phyloP scores from a whole-genome alignment of 2,888 invertebrate species.

The Xylota segnis region DNA sequence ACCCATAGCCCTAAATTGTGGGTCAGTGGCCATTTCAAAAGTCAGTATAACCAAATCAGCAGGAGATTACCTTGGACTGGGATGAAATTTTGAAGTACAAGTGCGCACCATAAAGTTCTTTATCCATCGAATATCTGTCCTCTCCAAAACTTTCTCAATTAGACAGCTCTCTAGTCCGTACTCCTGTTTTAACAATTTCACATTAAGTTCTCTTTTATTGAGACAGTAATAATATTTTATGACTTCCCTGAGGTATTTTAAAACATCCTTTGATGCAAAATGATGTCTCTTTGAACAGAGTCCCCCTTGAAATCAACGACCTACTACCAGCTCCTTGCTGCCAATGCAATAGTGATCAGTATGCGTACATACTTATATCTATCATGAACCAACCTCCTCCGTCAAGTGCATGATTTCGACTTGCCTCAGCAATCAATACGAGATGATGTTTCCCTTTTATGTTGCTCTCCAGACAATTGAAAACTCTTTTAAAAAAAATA shows the following conservation, averaged over 20 bases:
- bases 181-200: not conserved
- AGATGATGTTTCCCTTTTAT: not conserved
- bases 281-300: not conserved
- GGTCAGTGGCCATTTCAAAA: too few species aligned
- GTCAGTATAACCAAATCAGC: too few species aligned
- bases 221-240: not conserved
- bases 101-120: too few species aligned
- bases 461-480: not conserved
- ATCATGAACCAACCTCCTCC: constrained; percentile 10
- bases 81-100: too few species aligned
- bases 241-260: not conserved
- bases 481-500: not conserved
- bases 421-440: not conserved
- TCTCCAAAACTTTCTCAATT: too few species aligned
- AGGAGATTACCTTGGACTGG: too few species aligned
- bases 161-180: too few species aligned
- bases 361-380: too few species aligned
- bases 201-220: not conserved
- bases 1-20: too few species aligned
- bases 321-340: not conserved
- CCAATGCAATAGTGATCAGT: not conserved
- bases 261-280: not conserved
- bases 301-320: too few species aligned
- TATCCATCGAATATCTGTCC: too few species aligned
- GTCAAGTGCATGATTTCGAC: not conserved